These are phyloP conservation scores for Bugula neritina DNA, from an alignment of 2,888 invertebrate species.

Conservation along the genomic window DNA sequence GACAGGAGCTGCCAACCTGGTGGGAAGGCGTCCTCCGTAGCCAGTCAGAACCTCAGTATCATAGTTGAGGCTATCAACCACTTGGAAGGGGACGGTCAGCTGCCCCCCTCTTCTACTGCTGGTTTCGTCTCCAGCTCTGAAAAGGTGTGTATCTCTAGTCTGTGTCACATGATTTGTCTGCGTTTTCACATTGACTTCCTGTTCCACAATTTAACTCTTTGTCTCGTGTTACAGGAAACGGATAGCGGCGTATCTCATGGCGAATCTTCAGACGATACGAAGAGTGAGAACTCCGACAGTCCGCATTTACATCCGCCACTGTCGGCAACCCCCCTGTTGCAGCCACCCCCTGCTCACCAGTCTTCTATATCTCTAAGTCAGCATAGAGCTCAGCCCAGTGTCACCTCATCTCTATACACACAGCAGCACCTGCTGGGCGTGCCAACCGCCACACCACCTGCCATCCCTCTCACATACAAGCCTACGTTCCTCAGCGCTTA, in stretches of 20 bases:
- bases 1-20: too few species aligned
- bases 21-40: conserved; percentile 19
- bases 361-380: neutral
- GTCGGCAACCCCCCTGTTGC: neutral
- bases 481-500: conserved; percentile 11
- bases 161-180: neutral
- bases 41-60: conserved; percentile 84
- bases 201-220: neutral
- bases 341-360: conserved; percentile 21
- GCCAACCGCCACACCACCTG: neutral
- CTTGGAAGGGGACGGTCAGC: conserved; percentile 74
- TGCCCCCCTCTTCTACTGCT: neutral
- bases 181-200: neutral
- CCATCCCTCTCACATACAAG: conserved; percentile 2
- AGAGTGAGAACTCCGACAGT: conserved; percentile 3
- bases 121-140: too few species aligned
- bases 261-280: conserved; percentile 19
- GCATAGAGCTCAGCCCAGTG: neutral
- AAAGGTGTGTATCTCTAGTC: too few species aligned
- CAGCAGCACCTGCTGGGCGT: neutral
- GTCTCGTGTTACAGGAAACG: neutral
- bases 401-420: neutral
- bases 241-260: conserved; percentile 22
- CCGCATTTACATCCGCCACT: neutral
- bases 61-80: conserved; percentile 98